Percentiles rank a stretch among this genome's conserved stretches.
These are phyloP conservation scores for Perca flavescens DNA, from an alignment of 2,113 vertebrate genomes.

Conservation along the genomic window DNA sequence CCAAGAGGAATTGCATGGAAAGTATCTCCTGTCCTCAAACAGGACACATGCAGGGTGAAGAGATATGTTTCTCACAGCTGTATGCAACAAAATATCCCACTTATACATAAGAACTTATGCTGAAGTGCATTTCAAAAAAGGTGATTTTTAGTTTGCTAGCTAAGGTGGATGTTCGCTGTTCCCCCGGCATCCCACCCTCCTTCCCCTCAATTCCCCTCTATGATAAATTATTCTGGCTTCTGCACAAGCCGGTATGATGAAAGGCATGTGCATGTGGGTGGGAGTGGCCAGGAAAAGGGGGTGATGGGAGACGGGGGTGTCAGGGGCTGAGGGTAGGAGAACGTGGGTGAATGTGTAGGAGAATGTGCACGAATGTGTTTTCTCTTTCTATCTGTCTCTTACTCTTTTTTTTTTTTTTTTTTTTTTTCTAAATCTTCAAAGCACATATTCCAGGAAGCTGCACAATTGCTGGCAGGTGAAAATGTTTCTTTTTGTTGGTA, in stretches of 20 bases:
- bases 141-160: slow-evolving; percentile 13
- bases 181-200: not conserved
- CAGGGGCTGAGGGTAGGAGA: not conserved
- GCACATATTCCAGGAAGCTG: slow-evolving; percentile 39
- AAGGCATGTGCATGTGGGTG: slow-evolving; percentile 35
- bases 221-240: slow-evolving; percentile 47
- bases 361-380: not conserved
- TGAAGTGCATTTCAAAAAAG: slow-evolving; percentile 34
- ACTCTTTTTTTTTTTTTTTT: slow-evolving; percentile 32
- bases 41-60: not conserved
- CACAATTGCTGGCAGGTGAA: slow-evolving; percentile 51
- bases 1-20: slow-evolving; percentile 15
- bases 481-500: slow-evolving; percentile 38
- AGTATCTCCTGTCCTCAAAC: not conserved
- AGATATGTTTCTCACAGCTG: not conserved
- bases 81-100: slow-evolving; percentile 8
- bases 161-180: slow-evolving; percentile 33
- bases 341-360: not conserved
- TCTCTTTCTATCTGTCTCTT: not conserved
- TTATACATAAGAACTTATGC: slow-evolving; percentile 32
- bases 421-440: slow-evolving; percentile 53
- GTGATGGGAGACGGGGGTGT: not conserved
- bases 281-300: slow-evolving; percentile 9
- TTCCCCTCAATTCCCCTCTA: not conserved
- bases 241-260: slow-evolving; percentile 1